Percentiles rank a stretch among this genome's conserved stretches.
Evolutionary conservation across 2,888 invertebrate species (phyloP).

Genomic region (Julus scanicus): DNA sequence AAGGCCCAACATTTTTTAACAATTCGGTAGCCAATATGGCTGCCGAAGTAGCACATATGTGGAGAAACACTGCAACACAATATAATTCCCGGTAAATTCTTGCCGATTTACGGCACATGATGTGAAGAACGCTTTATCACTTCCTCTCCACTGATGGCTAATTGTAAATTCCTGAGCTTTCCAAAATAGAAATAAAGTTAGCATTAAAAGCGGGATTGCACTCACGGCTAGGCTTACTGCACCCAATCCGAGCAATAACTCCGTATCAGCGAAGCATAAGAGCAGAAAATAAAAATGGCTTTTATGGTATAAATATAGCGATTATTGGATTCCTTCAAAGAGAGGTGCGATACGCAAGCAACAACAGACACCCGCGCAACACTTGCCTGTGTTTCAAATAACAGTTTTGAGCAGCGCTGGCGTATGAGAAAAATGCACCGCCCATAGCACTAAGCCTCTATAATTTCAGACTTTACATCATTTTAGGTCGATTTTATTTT

Average conservation of each 20-base stretch:
- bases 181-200: conserved; percentile 29
- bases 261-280: conserved; percentile 31
- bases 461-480: conserved; percentile 47
- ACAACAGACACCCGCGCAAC: not conserved
- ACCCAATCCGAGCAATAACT: conserved; percentile 40
- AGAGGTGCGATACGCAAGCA: not conserved
- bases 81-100: not conserved
- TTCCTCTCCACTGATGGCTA: not conserved
- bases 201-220: conserved; percentile 26
- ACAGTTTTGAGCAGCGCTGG: conserved; percentile 6
- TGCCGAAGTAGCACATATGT: too few relatives aligned
- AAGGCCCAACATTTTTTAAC: too few relatives aligned
- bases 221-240: not conserved
- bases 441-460: conserved; percentile 7
- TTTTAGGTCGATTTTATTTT: conserved; percentile 47
- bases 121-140: not conserved
- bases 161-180: conserved; percentile 43
- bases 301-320: conserved; percentile 47
- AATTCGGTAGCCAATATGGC: too few relatives aligned
- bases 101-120: not conserved
- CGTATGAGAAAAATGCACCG: conserved; percentile 4
- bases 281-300: conserved; percentile 42
- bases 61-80: too few relatives aligned
- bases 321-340: conserved; percentile 37
- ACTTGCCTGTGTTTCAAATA: conserved; percentile 40